Evolutionary conservation across 2,797 vertebrate genomes (phyloP), one percentile per base, ranked within the genome.

Genomic region (Fistularia tabacaria): DNA sequence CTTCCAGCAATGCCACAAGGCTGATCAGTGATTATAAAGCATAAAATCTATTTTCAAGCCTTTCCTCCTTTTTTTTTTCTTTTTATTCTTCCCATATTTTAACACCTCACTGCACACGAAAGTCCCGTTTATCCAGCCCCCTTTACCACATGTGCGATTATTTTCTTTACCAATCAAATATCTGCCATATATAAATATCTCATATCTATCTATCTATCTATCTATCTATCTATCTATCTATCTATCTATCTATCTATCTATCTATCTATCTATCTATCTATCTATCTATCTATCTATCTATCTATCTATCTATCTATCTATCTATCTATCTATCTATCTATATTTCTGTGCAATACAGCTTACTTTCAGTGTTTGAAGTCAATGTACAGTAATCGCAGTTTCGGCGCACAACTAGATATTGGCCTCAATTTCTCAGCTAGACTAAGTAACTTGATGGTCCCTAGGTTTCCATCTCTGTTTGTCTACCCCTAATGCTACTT

Each of bases 361-460:
- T 54, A 48, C 57, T 43, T 74, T 74, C 76, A 68, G 42, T 64
- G 69, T 79, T 66, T 67, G 64, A 38, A 13, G 44, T 40, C 11
- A 70, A 62, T 70, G 56, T 51, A 36, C 54, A 50, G 57, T 62
- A 80, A 73, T 79, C 72, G 69, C 54, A 64, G n/a, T 48, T 68
- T 56, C 82, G 73, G 76, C 73, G 37, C 62, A 54, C 14, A 52
- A 25, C 15, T 11, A 10, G n/a, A 45, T 64, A 44, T 63, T 80
- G 66, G 78, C 80, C 59, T 49, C 15, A 7, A 7, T 68, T 44
- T 36, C 14, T 39, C 15, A 36, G 49, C 52, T 43, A 64, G 54
- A 72, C 25, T 25, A 25, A 25, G 25, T 25, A 66, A 74, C 64
- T 77, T 80, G 81, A 87, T 83, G 80, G 80, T 79, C 76, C 63